Conservation (phyloP, 2,113 vertebrate species). For the Hydrolagus affinis region DNA sequence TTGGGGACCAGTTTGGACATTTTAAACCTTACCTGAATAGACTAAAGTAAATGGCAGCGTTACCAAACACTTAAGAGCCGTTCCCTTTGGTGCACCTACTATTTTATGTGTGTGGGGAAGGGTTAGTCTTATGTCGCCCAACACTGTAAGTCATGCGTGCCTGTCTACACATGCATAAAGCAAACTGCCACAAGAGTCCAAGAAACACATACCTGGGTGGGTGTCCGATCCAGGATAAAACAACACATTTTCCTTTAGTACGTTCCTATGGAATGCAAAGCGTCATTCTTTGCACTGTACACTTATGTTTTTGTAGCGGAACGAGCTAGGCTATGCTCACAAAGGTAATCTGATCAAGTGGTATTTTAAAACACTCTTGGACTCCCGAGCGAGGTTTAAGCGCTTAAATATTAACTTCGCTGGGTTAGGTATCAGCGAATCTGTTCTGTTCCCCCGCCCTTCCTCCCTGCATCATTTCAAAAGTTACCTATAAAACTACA, state of each 20-base stretch:
- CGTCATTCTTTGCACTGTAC: not conserved
- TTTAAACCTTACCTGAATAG: not conserved
- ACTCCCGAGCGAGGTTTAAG: not conserved
- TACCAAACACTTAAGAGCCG: not conserved
- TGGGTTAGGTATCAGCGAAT: not conserved
- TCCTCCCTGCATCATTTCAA: not conserved
- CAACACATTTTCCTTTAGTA: not conserved
- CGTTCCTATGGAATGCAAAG: not conserved
- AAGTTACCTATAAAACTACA: not conserved
- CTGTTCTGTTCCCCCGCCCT: not conserved
- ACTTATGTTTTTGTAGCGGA: not conserved
- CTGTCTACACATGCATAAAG: conserved; percentile 13
- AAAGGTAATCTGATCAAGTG: not conserved
- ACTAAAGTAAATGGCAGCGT: conserved; percentile 20
- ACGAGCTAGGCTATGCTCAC: too few relatives aligned
- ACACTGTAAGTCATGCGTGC: not conserved
- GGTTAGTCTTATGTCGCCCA: not conserved
- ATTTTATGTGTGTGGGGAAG: not conserved
- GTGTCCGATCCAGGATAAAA: not conserved
- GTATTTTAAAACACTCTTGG: not conserved
- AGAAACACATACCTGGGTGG: not conserved
- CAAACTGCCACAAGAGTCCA: not conserved
- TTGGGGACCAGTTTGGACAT: not conserved
- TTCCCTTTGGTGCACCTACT: conserved; percentile 3
- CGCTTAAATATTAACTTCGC: not conserved